A percentile compares a stretch with the other conserved stretches of the same genome.
These are phyloP conservation scores for Orgyia antiqua DNA, from an alignment of 2,888 invertebrate genomes.

Conservation along the genomic window DNA sequence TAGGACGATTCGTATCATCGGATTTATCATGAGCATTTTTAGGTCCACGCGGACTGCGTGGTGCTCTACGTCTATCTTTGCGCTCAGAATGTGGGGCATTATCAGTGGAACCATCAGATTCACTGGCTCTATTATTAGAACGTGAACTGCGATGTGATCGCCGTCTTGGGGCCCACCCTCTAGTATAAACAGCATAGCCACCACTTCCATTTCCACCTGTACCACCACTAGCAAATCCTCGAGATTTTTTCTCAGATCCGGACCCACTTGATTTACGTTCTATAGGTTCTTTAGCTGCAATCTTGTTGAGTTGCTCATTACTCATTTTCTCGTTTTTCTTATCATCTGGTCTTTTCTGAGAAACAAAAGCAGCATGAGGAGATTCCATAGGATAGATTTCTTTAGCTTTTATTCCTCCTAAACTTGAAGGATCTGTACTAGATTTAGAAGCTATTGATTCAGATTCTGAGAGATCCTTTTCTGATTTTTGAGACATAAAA, in stretches of 20 bases:
- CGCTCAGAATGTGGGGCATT: slow-evolving; percentile 77
- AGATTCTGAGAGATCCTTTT: slow-evolving; percentile 57
- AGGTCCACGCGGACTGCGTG: slow-evolving; percentile 72
- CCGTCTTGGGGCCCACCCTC: slow-evolving; percentile 70
- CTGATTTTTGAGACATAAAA: slow-evolving; percentile 49
- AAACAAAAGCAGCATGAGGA: slow-evolving; percentile 36
- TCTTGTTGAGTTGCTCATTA: slow-evolving; percentile 62
- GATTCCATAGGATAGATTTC: slow-evolving; percentile 47
- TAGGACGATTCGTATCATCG: slow-evolving; percentile 58
- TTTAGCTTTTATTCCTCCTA: slow-evolving; percentile 35
- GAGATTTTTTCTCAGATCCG: slow-evolving; percentile 72
- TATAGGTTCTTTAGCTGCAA: slow-evolving; percentile 65
- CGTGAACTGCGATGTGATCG: slow-evolving; percentile 68
- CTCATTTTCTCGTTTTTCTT: slow-evolving; percentile 54
- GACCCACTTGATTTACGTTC: slow-evolving; percentile 69
- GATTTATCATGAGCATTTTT: slow-evolving; percentile 79
- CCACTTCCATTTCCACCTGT: slow-evolving; percentile 37
- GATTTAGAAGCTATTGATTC: slow-evolving; percentile 55
- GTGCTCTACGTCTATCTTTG: slow-evolving; percentile 77
- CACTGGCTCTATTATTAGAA: slow-evolving; percentile 77
- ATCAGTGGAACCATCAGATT: slow-evolving; percentile 87
- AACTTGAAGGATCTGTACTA: slow-evolving; percentile 43
- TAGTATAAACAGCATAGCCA: slow-evolving; percentile 64
- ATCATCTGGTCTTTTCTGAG: slow-evolving; percentile 52
- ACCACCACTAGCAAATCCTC: slow-evolving; percentile 60